Evolutionary conservation across 2,797 vertebrate species (phyloP).

Genomic region (Phoebastria nigripes): DNA sequence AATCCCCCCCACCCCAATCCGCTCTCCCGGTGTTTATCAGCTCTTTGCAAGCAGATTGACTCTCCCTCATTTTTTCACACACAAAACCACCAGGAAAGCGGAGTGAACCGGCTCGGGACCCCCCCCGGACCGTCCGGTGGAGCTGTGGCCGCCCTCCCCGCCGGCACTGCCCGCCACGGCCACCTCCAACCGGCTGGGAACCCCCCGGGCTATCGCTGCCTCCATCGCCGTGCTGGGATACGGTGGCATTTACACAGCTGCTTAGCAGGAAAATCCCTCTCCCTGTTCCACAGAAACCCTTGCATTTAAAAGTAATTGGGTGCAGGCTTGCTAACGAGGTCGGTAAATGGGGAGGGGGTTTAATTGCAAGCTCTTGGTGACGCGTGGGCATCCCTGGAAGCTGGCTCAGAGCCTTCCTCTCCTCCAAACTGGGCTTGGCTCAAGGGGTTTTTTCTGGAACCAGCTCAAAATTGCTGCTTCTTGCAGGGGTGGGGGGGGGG

Average conservation of each 20-base stretch:
- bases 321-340: not conserved
- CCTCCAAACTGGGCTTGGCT: accelerated
- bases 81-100: not conserved
- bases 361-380: not conserved
- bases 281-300: not conserved
- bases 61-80: not conserved
- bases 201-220: not conserved
- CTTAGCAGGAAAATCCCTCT: conserved; percentile 1
- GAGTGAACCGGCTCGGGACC: not conserved
- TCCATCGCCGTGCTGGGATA: not conserved
- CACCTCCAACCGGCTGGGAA: not conserved
- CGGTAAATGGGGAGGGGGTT: not conserved
- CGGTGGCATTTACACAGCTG: not conserved
- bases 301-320: not conserved
- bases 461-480: not conserved
- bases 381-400: accelerated
- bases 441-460: not conserved
- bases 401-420: accelerated
- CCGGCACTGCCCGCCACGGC: not conserved
- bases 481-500: not conserved
- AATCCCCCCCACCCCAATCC: too few relatives aligned
- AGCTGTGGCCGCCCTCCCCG: not conserved
- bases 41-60: not conserved
- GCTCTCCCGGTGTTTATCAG: not conserved
- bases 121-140: not conserved